A percentile compares a stretch with the other conserved stretches of the same genome.
These are phyloP conservation scores for Propithecus perrieri DNA, from an alignment of 2,797 vertebrate species.

Conservation along the genomic window DNA sequence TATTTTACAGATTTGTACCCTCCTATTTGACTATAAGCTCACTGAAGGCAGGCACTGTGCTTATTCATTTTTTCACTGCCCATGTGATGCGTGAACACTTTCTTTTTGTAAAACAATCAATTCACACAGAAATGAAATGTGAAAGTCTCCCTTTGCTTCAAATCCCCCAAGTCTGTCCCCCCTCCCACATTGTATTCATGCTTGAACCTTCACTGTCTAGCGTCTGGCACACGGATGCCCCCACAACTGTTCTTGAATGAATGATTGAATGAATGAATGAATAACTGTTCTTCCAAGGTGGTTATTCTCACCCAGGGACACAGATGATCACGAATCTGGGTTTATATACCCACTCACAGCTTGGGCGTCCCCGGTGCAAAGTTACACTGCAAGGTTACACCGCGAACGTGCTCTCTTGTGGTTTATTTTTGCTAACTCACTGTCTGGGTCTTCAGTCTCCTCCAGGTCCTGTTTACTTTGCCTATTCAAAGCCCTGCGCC, in stretches of 20 bases:
- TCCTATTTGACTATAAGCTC: background rate
- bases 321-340: background rate
- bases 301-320: background rate
- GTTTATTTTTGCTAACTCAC: constrained; percentile 63
- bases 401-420: background rate
- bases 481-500: constrained; percentile 34
- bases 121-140: background rate
- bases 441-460: constrained; percentile 45
- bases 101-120: background rate
- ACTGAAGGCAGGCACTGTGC: background rate
- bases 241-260: background rate
- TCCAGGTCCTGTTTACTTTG: constrained; percentile 62
- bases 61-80: background rate
- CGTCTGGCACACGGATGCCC: background rate
- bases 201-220: background rate
- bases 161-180: background rate
- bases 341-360: background rate
- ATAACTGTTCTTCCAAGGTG: background rate
- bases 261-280: background rate
- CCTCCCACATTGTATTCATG: background rate
- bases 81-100: background rate
- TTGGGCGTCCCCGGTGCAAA: background rate
- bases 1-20: background rate
- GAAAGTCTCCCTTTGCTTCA: background rate
- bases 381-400: background rate